A percentile compares a stretch with the other conserved stretches of the same genome.
Evolutionary conservation across 2,888 invertebrate species (phyloP).

Genomic region (Ecliptopera silaceata): DNA sequence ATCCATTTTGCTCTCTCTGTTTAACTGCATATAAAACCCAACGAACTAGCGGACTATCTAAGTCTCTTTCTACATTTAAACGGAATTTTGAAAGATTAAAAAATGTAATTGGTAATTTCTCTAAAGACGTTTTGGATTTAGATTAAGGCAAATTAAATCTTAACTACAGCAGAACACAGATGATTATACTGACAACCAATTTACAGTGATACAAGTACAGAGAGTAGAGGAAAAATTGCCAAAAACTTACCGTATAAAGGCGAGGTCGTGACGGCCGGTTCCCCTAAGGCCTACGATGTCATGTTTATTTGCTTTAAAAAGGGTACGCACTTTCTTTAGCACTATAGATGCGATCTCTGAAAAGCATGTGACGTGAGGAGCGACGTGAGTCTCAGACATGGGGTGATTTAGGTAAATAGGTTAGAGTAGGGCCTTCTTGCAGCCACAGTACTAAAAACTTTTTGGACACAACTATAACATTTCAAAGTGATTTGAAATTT

Average conservation of each 20-base stretch:
- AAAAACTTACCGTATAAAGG: slow-evolving; percentile 71
- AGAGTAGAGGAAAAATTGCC: slow-evolving; percentile 60
- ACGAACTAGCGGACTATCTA: no score
- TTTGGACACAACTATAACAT: slow-evolving; percentile 17
- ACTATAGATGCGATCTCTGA: slow-evolving; percentile 48
- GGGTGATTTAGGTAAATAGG: slow-evolving; percentile 59
- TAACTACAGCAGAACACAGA: background rate
- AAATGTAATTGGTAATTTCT: no score
- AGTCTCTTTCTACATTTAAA: no score
- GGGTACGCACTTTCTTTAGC: slow-evolving; percentile 66
- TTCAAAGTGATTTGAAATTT: no score
- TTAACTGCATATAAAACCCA: no score
- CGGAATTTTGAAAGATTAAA: no score
- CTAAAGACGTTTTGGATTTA: no score
- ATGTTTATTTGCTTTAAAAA: slow-evolving; percentile 78
- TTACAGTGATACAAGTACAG: slow-evolving; percentile 1
- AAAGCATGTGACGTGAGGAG: slow-evolving; percentile 63
- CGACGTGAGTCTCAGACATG: slow-evolving; percentile 64
- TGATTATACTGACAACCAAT: slow-evolving; percentile 1
- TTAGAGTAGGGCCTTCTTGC: slow-evolving; percentile 51
- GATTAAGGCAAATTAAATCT: background rate
- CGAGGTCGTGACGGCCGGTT: slow-evolving; percentile 62
- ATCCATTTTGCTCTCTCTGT: no score
- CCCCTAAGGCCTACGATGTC: slow-evolving; percentile 62
- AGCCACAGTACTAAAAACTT: slow-evolving; percentile 32